Evolutionary conservation across 2,797 vertebrate species (phyloP), one percentile per base, ranked within the genome.

Genomic region (Lepus oiostolus): DNA sequence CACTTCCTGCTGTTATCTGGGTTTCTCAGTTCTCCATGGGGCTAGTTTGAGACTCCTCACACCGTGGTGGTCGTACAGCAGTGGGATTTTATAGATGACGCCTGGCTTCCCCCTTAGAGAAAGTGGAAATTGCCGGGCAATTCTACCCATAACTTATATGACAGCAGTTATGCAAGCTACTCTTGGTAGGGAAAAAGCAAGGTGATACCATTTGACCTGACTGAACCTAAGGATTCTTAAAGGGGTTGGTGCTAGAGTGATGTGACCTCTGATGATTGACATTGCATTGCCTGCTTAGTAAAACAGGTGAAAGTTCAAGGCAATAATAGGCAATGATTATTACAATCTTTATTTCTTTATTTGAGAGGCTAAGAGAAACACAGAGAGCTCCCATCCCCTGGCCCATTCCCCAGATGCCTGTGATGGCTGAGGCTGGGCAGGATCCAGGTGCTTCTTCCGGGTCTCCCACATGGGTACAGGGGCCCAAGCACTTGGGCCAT

Each of bases 101-200:
- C 30, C 32, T 63, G 67, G 24, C 24, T 90, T 94, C 76, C 87
- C 26, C 76, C 50, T 94, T 90, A 95, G 42, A 87, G 70, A 9
- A 86, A 87, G 77, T 84, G 42, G 32, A 79, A 80, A 85, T 54
- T 83, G n/a, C 24, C 85, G 90, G 19, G 7, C 19, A 92, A 84
- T 83, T 10, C 8, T 60, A 88, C n/a, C 14, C 22, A 90, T 67
- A 67, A 85, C 35, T 84, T 21, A 70, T 38, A 68, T 10, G 32
- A 12, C 35, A 80, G 68, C 11, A 30, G 9, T 89, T 42, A 22
- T 62, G 50, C 5, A 77, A 72, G 35, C 79, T 60, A 42, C 10
- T 30, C 3, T 70, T 85, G 50, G 17, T 87, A 42, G 42, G 7
- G 42, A 5, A 42, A 42, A 42, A 6, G 42, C 42, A 42, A 7